phyloP scores from a whole-genome alignment of 37 sponge, comb jelly and placozoan species.

The Geodia barretti region DNA sequence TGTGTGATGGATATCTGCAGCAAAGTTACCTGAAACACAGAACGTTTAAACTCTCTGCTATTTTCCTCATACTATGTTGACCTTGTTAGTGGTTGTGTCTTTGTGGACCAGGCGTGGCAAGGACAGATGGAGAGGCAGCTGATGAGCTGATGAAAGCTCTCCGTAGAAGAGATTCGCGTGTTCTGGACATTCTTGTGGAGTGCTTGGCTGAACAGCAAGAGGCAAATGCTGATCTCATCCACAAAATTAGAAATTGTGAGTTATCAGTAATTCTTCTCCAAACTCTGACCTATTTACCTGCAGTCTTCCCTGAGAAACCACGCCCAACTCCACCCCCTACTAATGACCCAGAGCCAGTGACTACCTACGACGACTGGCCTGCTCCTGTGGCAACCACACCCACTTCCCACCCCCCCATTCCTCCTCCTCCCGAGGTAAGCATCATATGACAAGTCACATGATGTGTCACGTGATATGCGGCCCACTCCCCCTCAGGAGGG shows the following conservation, averaged over 20 bases:
- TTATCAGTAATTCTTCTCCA: not conserved
- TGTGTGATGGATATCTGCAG: too few species aligned
- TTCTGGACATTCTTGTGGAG: conserved; percentile 39
- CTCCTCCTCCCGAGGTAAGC: not conserved
- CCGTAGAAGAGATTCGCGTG: conserved; percentile 16
- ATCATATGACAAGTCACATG: not conserved
- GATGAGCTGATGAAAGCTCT: conserved; percentile 37
- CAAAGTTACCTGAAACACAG: too few species aligned
- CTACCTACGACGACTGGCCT: conserved; percentile 14
- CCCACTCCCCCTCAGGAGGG: conserved; percentile 19
- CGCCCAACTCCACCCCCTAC: not conserved
- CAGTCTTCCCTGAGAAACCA: not conserved
- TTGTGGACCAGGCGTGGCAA: not conserved
- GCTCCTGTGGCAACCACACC: not conserved
- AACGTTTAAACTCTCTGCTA: too few species aligned
- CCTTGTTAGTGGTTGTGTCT: too few species aligned
- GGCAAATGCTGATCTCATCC: conserved; percentile 30
- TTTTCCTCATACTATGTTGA: too few species aligned
- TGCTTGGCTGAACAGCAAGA: conserved; percentile 33
- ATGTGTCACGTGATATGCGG: not conserved
- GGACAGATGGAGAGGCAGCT: conserved; percentile 12
- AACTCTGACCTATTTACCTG: not conserved
- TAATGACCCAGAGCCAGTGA: not conserved
- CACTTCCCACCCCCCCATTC: not conserved
- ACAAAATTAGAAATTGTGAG: conserved; percentile 48